Evolutionary conservation across 1,140 invertebrate species (phyloP), one percentile per base, ranked within the genome.

Genomic region (Mesaphorura yosii): DNA sequence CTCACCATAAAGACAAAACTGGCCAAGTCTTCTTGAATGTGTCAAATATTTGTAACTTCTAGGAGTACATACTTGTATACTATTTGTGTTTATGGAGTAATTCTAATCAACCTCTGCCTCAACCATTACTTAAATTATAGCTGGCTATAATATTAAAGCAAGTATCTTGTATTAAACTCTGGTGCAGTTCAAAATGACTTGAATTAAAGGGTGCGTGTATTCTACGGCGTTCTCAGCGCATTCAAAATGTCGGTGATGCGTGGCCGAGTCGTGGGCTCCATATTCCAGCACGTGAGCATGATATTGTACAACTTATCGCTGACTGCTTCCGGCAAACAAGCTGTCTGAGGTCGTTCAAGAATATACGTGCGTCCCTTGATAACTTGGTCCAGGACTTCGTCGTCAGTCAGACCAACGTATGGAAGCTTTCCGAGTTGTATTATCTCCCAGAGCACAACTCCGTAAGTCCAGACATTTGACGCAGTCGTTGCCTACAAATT

Each of bases 381-480:
- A 1, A 76, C 73, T 40, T 68, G 66, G 46, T 72, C 65, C 26
- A 83, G 73, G 0, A 88, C 80, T 60, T 83, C 76, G 53, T 85
- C 82, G 67, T 87, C 79, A 23, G 68, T 73, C 19, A 86, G 67
- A 29, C 73, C 67, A 39, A 69, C 63, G 64, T 84, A 86, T 1
- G 85, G 85, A 57, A 78, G 70, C 31, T 77, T 70, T 20, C 83
- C 85, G 74, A 83, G 83, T 57, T 78, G 78, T 31, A 76, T 57
- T 51, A 78, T 60, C 64, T 78, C 76, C 76, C 76, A 79, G 38
- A 79, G 64, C 42, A 78, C 51, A 39, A 87, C 78, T 7, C 82
- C 86, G 65, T 87, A 81, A 55, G 83, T 85, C 88, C 88, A 92
- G 64, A 92, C 79, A 67, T 92, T 87, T 3, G 79, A 78, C 55